Evolutionary conservation across 2,113 vertebrate species (phyloP), one percentile per base, ranked within the genome.

Genomic region (Oryzias curvinotus): DNA sequence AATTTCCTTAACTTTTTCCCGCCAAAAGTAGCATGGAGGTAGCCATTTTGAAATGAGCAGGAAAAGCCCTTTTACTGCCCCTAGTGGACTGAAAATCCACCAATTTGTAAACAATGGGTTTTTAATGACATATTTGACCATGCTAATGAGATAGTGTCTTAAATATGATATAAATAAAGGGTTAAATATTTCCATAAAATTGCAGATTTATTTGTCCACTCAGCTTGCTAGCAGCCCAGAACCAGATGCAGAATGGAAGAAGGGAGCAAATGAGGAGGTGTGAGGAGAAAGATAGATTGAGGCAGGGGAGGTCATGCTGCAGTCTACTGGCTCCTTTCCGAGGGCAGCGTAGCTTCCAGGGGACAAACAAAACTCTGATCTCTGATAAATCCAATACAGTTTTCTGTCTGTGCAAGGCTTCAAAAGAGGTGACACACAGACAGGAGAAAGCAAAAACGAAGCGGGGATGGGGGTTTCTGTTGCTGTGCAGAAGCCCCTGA

Each of bases 301-400:
- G 62, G 75, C 44, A 56, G 74, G 59, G 55, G 52, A 45, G 53
- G 58, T 53, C 30, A 3, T 79, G 75, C 80, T 87, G 81, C 85
- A 86, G 87, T 74, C 55, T 73, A 85, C 77, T 89, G 89, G 86
- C 82, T 65, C 52, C 63, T 69, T 73, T 88, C 88, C 89, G 89
- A 86, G 81, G 79, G 59, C 85, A 81, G 79, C 49, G 80, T 83
- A 85, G 87, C 85, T 89, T 88, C 70, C 69, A 80, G 83, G 77
- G 71, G 88, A 88, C 85, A 89, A 89, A 85, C 86, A 48, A 87
- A 90, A 88, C 75, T 84, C 84, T 84, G 85, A 81, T 81, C 68
- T 82, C 85, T 84, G 89, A 89, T 90, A 89, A 91, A 91, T 85
- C 87, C 83, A 91, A 83, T 36, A 10, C 68, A 81, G 83, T 87